Evolutionary conservation across 2,797 vertebrate species (phyloP).

Genomic region (Megalops cyprinoides): DNA sequence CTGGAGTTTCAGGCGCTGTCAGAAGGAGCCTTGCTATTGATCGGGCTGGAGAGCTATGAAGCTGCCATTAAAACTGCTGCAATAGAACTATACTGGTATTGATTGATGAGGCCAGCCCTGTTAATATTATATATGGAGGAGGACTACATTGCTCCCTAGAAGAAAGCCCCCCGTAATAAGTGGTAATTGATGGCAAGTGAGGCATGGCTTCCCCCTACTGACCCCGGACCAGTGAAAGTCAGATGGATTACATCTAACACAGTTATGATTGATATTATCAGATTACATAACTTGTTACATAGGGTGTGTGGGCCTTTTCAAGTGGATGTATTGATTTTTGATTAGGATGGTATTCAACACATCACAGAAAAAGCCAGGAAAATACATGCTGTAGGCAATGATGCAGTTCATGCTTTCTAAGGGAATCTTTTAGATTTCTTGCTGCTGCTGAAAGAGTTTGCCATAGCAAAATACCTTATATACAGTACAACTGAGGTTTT

Average conservation of each 20-base stretch:
- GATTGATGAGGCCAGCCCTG: conserved; percentile 85
- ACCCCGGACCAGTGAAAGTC: conserved; percentile 87
- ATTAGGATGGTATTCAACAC: conserved; percentile 84
- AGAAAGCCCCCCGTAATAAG: conserved; percentile 87
- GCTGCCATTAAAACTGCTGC: conserved; percentile 79
- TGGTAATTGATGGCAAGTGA: conserved; percentile 93
- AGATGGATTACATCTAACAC: conserved; percentile 91
- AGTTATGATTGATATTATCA: conserved; percentile 95
- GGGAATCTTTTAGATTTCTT: conserved; percentile 34
- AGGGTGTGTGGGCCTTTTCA: conserved; percentile 77
- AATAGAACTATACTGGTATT: conserved; percentile 88
- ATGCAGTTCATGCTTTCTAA: conserved; percentile 43
- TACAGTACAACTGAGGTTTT: not conserved
- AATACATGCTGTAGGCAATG: conserved; percentile 58
- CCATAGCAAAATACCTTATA: not conserved
- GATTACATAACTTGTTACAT: conserved; percentile 86
- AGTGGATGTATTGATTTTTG: conserved; percentile 92
- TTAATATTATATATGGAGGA: conserved; percentile 94
- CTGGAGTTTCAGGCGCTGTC: conserved; percentile 46
- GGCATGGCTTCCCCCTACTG: conserved; percentile 78
- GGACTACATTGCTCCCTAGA: conserved; percentile 75
- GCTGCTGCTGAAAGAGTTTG: not conserved
- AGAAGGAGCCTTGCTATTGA: conserved; percentile 83
- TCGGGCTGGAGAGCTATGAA: conserved; percentile 74
- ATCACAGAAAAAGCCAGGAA: conserved; percentile 66